Percentiles rank a stretch among this genome's conserved stretches.
Conservation (phyloP, 2,888 invertebrate species). For the Leptogaster cylindrica region DNA sequence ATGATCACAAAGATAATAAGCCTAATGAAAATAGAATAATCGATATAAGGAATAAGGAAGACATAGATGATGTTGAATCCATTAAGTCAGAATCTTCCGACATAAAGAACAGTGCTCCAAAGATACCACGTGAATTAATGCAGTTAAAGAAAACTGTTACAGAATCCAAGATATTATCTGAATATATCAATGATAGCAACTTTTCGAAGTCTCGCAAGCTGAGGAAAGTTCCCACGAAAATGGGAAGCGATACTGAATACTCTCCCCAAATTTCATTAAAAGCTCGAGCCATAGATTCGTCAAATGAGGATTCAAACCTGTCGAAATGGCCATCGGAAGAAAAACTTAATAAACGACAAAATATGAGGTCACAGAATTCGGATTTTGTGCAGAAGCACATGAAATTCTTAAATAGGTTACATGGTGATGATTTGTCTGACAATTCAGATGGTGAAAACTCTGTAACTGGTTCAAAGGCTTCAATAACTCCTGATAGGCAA, state of each 20-base stretch:
- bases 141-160: conserved; percentile 71
- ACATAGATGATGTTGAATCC: conserved; percentile 34
- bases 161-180: conserved; percentile 71
- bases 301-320: conserved; percentile 37
- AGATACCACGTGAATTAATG: conserved; percentile 67
- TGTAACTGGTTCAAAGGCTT: conserved; percentile 47
- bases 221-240: conserved; percentile 46
- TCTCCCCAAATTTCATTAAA: conserved; percentile 38
- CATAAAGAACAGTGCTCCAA: conserved; percentile 46
- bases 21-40: not conserved
- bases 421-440: conserved; percentile 52
- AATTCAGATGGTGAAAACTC: conserved; percentile 56
- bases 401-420: conserved; percentile 67
- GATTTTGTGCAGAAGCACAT: conserved; percentile 70
- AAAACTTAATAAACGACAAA: conserved; percentile 57
- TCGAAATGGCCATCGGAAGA: conserved; percentile 43
- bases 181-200: conserved; percentile 65
- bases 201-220: conserved; percentile 63
- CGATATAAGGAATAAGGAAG: not conserved
- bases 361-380: conserved; percentile 70
- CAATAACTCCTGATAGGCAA: conserved; percentile 37
- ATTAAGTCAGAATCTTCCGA: conserved; percentile 27
- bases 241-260: conserved; percentile 23
- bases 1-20: conserved; percentile 7
- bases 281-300: conserved; percentile 42